These are phyloP conservation scores for Sebastes minor DNA, from an alignment of 2,797 vertebrate species.

Conservation along the genomic window DNA sequence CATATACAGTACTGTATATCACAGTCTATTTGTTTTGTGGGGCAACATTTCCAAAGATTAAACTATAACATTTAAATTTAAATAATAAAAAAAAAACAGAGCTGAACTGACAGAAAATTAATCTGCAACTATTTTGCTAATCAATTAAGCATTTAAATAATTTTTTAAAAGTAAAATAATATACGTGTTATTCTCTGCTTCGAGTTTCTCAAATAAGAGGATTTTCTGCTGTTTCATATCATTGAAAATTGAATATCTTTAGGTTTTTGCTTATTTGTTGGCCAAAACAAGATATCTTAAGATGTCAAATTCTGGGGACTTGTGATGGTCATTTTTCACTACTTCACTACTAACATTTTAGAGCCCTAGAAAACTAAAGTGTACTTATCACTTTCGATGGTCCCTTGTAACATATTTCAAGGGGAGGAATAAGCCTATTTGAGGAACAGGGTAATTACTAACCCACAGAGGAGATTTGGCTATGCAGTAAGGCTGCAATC, in stretches of 20 bases:
- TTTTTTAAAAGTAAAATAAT: not conserved
- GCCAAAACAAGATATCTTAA: not conserved
- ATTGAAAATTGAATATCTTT: not conserved
- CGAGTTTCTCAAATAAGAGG: not conserved
- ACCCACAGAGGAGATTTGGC: not conserved
- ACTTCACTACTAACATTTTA: not conserved
- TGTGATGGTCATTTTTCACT: not conserved
- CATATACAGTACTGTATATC: not conserved
- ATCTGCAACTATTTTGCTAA: not conserved
- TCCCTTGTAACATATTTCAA: not conserved
- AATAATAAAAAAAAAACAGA: not conserved
- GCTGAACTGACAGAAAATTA: not conserved
- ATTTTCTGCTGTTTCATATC: not conserved
- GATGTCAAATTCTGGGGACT: not conserved
- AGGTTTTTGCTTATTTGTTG: not conserved
- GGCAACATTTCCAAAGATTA: not conserved
- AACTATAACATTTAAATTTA: not conserved
- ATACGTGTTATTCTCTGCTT: not conserved
- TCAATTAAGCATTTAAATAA: no score
- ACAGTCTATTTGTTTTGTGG: not conserved
- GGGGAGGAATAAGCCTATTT: not conserved
- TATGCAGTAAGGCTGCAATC: slow-evolving; percentile 7
- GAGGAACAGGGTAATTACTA: not conserved
- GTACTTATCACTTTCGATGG: not conserved
- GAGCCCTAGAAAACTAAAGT: not conserved